Base-by-base conservation (phyloP, 2,113 vertebrate genomes). In the Nerophis ophidion region DNA sequence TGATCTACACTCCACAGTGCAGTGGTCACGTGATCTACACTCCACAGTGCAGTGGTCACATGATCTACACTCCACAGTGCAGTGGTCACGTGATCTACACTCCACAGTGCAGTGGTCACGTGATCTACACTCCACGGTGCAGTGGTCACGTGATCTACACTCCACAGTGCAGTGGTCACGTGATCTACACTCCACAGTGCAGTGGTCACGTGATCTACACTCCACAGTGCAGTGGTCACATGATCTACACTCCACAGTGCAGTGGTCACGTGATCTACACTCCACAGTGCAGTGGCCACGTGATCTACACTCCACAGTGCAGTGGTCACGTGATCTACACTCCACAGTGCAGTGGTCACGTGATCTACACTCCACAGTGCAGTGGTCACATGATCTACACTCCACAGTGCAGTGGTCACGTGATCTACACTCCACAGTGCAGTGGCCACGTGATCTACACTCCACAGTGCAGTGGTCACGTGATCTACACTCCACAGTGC, bases 351-450 rank as follows among this genome's bases (percentile, higher is more conserved):
- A 26, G 19, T 26, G 19, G 19, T 47, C 14, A 16, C n/a, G 5
- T 47, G 6, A 2, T 14, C 4, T 14, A 7, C n/a, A 1, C 19
- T 26, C 19, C n/a, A 16, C 7, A 14, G 14, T 47, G 13, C 13
- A 26, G 19, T 26, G 19, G 19, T 47, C 14, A 16, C n/a, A 6
- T 47, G 6, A 2, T 14, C 4, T 6, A 2, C n/a, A 16, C 5
- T 12, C 87, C 19, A 26, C 19, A 26, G 19, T 26, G 1, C 19
- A 26, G 19, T 26, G 19, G 46, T 16, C n/a, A 1, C n/a, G 8
- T 14, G n/a, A 26, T 26, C 19, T 26, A 26, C 19, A 26, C 19
- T 26, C 19, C 19, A 26, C 19, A 26, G 15, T 47, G 15, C 13
- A 26, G 26, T 26, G 26, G 26, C n/a, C 15, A 16, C 16, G 4